Conservation (phyloP, 2,797 vertebrate genomes). For the Chelonia mydas region DNA sequence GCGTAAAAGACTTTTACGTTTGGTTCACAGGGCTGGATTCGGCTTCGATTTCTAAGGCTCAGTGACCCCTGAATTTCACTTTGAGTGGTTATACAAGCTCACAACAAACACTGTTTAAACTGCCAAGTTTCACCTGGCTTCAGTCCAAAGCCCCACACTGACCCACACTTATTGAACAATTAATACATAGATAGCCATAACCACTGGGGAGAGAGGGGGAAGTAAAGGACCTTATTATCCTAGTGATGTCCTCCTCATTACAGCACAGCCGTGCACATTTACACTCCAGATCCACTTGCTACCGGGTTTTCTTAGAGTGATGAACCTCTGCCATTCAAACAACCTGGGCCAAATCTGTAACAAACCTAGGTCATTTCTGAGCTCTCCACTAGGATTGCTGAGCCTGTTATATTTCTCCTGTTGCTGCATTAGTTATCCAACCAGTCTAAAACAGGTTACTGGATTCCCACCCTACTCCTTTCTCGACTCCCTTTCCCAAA, state of each 20-base stretch:
- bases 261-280: background rate
- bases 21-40: background rate
- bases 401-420: background rate
- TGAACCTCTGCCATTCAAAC: background rate
- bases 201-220: background rate
- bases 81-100: background rate
- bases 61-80: background rate
- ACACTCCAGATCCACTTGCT: background rate
- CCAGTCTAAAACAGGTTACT: background rate
- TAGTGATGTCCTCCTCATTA: background rate
- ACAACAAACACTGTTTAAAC: background rate
- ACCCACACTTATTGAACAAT: background rate
- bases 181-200: background rate
- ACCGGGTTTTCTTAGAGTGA: background rate
- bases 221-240: no score
- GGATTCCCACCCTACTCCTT: background rate
- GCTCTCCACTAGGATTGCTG: no score
- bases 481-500: background rate
- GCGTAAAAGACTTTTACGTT: background rate
- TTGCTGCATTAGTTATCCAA: background rate
- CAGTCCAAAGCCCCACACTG: background rate
- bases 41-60: background rate
- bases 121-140: background rate
- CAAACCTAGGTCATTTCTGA: background rate
- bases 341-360: background rate